Evolutionary conservation across 1,140 invertebrate genomes (phyloP).

Genomic region (Sweltsa coloradensis): DNA sequence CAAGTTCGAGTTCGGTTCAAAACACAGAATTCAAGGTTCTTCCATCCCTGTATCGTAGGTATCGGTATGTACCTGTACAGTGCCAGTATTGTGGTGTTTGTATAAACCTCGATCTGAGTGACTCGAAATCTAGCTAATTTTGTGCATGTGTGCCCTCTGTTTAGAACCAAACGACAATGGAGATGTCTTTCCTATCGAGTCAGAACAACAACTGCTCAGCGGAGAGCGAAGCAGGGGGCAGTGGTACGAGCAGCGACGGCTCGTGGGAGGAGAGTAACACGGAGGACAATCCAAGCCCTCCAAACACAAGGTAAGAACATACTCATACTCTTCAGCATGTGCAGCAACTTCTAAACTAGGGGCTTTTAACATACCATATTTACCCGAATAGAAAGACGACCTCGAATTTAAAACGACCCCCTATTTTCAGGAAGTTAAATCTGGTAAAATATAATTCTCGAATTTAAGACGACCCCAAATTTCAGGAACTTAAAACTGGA

Average conservation of each 20-base stretch:
- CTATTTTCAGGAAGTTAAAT: no score
- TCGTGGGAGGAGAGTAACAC: background rate
- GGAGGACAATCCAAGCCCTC: no score
- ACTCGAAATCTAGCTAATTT: background rate
- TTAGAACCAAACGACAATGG: conserved; percentile 17
- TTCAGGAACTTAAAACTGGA: no score
- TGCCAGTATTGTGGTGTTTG: background rate
- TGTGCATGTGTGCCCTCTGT: background rate
- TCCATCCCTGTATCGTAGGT: background rate
- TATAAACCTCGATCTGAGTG: background rate
- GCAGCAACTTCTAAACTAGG: no score
- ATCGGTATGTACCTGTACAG: conserved; percentile 10
- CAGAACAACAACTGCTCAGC: conserved; percentile 42
- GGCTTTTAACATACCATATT: no score
- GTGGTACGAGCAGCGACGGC: background rate
- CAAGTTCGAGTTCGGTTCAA: no score
- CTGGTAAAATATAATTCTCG: no score
- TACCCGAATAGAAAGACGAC: no score
- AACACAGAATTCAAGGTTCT: background rate
- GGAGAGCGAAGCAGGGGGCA: conserved; percentile 17
- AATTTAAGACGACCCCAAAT: no score
- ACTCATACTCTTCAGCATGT: no score
- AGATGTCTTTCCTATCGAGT: conserved; percentile 22
- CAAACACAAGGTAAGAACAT: no score
- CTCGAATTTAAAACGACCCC: no score